Percentiles rank a stretch among this genome's conserved stretches.
Conservation (phyloP, 2,888 invertebrate genomes). For the Xestia sexstrigata region DNA sequence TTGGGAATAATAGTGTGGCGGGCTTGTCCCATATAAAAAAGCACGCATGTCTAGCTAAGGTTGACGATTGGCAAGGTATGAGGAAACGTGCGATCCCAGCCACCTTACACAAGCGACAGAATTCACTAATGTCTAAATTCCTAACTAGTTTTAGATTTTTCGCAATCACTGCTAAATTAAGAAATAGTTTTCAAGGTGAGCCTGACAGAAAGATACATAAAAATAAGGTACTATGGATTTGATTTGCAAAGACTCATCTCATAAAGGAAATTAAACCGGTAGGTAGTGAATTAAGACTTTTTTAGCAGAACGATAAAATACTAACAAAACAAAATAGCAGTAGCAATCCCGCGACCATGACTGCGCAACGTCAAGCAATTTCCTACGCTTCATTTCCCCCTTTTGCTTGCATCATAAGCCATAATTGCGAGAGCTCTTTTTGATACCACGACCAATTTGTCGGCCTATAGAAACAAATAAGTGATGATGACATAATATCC, state of each 20-base stretch:
- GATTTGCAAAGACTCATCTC: constrained; percentile 13
- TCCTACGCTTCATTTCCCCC: constrained; percentile 59
- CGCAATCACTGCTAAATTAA: constrained; percentile 10
- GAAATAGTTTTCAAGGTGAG: constrained; percentile 26
- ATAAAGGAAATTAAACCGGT: constrained; percentile 23
- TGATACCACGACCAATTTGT: constrained; percentile 42
- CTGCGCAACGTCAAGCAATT: constrained; percentile 52
- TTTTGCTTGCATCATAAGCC: constrained; percentile 53
- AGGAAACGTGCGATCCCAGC: neutral
- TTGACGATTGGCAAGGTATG: neutral
- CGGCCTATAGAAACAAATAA: constrained; percentile 28
- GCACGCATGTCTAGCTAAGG: constrained; percentile 3
- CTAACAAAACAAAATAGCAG: constrained; percentile 21
- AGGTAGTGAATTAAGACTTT: constrained; percentile 26
- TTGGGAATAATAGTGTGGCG: too few species aligned
- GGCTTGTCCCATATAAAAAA: too few species aligned
- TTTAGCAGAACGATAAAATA: constrained; percentile 17
- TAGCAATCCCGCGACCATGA: constrained; percentile 49
- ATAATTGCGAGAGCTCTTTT: constrained; percentile 45
- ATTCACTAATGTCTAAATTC: constrained; percentile 5
- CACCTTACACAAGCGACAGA: neutral
- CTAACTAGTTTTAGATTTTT: constrained; percentile 17
- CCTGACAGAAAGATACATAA: neutral
- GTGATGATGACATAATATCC: constrained; percentile 26
- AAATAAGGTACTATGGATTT: neutral